Conservation (phyloP, 1,140 invertebrate species). For the Anthonomus grandis region DNA sequence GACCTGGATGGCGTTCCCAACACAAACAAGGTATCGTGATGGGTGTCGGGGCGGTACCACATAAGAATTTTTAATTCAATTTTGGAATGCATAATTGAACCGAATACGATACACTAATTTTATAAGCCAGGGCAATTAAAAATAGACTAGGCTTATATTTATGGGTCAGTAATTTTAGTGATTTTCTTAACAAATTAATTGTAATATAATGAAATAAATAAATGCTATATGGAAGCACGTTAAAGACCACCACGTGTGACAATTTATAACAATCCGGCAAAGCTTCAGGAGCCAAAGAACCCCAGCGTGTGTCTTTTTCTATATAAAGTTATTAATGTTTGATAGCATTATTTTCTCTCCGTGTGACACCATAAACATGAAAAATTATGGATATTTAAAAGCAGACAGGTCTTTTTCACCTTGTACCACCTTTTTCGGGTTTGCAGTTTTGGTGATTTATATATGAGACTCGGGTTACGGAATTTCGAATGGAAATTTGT, state of each 20-base stretch:
- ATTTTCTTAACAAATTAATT: no score
- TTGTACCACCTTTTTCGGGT: conserved; percentile 24
- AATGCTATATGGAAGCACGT: conserved; percentile 7
- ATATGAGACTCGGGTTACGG: conserved; percentile 21
- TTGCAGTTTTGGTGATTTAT: conserved; percentile 22
- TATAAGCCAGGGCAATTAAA: no score
- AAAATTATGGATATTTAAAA: conserved; percentile 25
- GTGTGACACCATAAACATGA: conserved; percentile 24
- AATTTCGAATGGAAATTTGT: conserved; percentile 26
- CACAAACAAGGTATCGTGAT: conserved; percentile 35
- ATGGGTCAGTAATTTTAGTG: no score
- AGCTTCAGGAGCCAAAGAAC: conserved; percentile 38
- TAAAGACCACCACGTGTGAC: conserved; percentile 44
- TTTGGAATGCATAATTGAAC: no score
- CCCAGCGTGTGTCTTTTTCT: no score
- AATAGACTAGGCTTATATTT: no score
- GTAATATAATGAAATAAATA: no score
- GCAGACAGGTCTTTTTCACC: conserved; percentile 22
- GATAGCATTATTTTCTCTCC: conserved; percentile 42
- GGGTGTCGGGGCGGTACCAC: conserved; percentile 28
- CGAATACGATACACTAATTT: no score
- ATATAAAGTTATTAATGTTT: conserved; percentile 47
- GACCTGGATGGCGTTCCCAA: conserved; percentile 36
- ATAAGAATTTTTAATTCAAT: not conserved
- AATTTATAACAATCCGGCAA: conserved; percentile 47